Evolutionary conservation across 2,888 invertebrate genomes (phyloP).

Genomic region (Cyclophora punctaria): DNA sequence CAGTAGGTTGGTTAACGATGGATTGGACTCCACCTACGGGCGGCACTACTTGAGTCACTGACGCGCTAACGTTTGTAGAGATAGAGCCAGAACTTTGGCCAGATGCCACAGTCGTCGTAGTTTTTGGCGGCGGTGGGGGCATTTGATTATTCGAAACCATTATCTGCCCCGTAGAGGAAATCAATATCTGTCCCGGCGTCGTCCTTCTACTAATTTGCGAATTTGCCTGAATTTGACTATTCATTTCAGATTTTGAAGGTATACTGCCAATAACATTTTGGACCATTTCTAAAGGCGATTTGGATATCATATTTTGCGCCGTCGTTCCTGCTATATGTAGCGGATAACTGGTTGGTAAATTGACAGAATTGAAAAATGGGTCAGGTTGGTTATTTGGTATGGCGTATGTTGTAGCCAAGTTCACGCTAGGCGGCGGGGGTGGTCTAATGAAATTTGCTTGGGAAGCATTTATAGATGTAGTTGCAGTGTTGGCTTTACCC

Average conservation of each 20-base stretch:
- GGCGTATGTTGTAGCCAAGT: constrained; percentile 59
- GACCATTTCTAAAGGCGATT: constrained; percentile 84
- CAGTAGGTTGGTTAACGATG: constrained; percentile 83
- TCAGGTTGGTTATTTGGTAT: constrained; percentile 67
- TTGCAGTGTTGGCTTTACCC: constrained; percentile 83
- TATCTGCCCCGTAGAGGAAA: constrained; percentile 83
- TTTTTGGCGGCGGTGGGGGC: constrained; percentile 79
- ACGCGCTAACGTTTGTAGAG: constrained; percentile 79
- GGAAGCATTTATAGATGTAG: constrained; percentile 82
- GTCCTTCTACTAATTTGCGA: constrained; percentile 41
- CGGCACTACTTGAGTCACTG: constrained; percentile 79
- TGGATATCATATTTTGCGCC: constrained; percentile 69
- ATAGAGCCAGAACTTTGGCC: constrained; percentile 76
- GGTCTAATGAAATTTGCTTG: constrained; percentile 60
- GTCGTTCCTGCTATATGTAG: constrained; percentile 66
- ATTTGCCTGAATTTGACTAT: constrained; percentile 51
- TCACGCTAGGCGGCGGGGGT: constrained; percentile 57
- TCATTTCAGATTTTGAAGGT: constrained; percentile 60
- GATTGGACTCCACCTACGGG: constrained; percentile 78
- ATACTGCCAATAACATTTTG: constrained; percentile 84
- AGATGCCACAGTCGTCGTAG: constrained; percentile 74
- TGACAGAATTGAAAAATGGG: constrained; percentile 64
- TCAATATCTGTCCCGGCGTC: constrained; percentile 81
- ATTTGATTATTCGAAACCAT: constrained; percentile 80
- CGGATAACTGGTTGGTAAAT: constrained; percentile 62